Evolutionary conservation across 2,888 invertebrate genomes (phyloP).

Genomic region (Holacanthella duospinosa): DNA sequence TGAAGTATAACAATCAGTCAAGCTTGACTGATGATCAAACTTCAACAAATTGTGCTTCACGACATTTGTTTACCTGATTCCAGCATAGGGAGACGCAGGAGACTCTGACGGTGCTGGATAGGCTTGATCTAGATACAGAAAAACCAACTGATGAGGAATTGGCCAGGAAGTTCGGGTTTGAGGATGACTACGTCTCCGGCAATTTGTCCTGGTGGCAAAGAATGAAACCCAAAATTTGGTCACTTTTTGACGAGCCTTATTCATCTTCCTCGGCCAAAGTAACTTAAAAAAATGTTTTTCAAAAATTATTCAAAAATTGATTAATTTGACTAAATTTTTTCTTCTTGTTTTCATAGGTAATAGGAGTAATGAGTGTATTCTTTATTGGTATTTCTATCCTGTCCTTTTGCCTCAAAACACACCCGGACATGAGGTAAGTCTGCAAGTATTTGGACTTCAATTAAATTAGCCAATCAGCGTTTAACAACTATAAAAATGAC

Average conservation of each 20-base stretch:
- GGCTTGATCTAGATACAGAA: conserved; percentile 93
- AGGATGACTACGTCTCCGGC: conserved; percentile 84
- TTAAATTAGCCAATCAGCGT: too few species aligned
- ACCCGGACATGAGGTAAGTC: conserved; percentile 97
- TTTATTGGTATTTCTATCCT: conserved; percentile 99
- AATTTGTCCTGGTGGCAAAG: conserved; percentile 93
- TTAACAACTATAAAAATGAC: too few species aligned
- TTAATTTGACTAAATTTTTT: background rate
- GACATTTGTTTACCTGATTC: conserved; percentile 30
- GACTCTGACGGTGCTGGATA: conserved; percentile 92
- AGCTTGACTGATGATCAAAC: too few species aligned
- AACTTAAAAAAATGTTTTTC: too few species aligned
- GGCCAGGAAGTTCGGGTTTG: conserved; percentile 92
- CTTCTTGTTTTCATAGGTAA: conserved; percentile 59
- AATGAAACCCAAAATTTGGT: conserved; percentile 58
- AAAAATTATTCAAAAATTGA: conserved; percentile 34
- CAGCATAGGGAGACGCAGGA: conserved; percentile 98
- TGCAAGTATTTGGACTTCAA: too few species aligned
- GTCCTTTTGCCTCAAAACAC: conserved; percentile 99
- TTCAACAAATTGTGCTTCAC: too few species aligned
- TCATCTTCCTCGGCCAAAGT: conserved; percentile 97
- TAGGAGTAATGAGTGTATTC: conserved; percentile 96
- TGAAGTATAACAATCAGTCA: too few species aligned
- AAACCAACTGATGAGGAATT: conserved; percentile 96
- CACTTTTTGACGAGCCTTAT: conserved; percentile 97